A percentile compares a stretch with the other conserved stretches of the same genome.
These are phyloP conservation scores for Pelecanoides urinatrix DNA, from an alignment of 2,113 vertebrate species.

Conservation along the genomic window DNA sequence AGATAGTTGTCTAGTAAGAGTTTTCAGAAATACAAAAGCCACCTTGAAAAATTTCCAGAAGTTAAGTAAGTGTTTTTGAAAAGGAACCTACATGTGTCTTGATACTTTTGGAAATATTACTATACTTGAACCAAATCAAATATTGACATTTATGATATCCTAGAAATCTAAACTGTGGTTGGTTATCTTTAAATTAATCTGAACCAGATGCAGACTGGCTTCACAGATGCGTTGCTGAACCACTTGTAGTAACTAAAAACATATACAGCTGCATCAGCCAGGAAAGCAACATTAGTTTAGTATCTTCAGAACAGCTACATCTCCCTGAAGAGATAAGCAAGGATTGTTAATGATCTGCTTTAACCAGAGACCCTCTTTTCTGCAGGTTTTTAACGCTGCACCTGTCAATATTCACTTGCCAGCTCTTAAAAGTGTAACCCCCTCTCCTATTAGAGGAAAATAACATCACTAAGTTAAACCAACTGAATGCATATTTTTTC, in stretches of 20 bases:
- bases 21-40: background rate
- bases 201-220: background rate
- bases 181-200: background rate
- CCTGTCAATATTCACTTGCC: background rate
- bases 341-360: background rate
- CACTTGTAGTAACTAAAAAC: background rate
- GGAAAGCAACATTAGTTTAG: background rate
- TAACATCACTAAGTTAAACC: background rate
- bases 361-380: background rate
- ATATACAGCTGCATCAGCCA: background rate
- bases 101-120: background rate
- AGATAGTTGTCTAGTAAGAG: background rate
- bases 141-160: background rate
- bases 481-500: background rate
- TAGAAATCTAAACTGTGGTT: background rate
- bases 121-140: background rate
- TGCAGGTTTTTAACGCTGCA: background rate
- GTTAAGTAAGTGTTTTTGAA: background rate
- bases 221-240: background rate
- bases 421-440: background rate
- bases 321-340: background rate
- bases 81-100: background rate
- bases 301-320: background rate
- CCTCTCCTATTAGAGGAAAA: background rate
- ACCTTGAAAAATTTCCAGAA: background rate